A percentile compares a stretch with the other conserved stretches of the same genome.
Evolutionary conservation across 2,113 vertebrate species (phyloP).

Genomic region (Tangachromis dhanisi): DNA sequence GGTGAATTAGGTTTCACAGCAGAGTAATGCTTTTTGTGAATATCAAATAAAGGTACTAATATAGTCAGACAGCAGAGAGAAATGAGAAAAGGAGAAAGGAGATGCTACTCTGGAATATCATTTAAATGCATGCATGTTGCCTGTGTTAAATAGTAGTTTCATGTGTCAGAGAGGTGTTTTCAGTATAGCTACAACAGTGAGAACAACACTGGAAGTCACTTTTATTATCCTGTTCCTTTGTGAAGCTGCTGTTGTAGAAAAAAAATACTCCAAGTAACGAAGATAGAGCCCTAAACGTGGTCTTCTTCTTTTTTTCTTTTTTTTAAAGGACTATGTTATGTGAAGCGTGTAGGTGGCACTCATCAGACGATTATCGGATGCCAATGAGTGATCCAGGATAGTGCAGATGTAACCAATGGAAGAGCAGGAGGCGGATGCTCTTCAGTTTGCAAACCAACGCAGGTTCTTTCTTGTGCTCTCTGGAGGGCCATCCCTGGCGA

Average conservation of each 20-base stretch:
- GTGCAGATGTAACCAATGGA: neutral
- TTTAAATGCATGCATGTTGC: neutral
- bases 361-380: neutral
- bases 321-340: neutral
- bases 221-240: neutral
- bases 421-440: neutral
- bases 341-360: conserved; percentile 7
- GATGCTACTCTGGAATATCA: neutral
- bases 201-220: neutral
- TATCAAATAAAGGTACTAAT: conserved; percentile 39
- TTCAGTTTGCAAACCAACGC: conserved; percentile 9
- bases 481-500: neutral
- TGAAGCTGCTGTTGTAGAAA: neutral
- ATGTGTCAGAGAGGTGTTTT: neutral
- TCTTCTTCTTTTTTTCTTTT: neutral
- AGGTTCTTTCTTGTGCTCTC: neutral
- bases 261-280: neutral
- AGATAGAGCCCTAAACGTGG: neutral
- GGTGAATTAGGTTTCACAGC: neutral
- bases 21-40: conserved; percentile 26
- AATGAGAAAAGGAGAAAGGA: neutral
- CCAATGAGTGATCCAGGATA: neutral
- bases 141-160: neutral
- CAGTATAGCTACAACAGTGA: neutral
- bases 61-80: neutral